These are phyloP conservation scores for Cladorhizidae sp. DNA, from an alignment of 37 sponge, comb jelly and placozoan species.

Conservation along the genomic window DNA sequence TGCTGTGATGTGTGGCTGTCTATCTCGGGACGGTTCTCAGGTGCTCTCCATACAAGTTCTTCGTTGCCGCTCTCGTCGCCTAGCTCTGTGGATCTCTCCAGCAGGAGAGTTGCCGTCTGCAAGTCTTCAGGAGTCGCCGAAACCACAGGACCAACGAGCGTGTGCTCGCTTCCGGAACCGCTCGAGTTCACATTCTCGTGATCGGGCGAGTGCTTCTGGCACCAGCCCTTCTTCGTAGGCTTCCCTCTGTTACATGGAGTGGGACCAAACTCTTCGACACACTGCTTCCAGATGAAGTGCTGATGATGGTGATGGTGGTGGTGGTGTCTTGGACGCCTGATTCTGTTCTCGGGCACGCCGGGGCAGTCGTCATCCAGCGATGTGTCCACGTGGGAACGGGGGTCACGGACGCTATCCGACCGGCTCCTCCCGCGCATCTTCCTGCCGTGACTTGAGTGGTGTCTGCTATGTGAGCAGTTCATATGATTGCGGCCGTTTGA, in stretches of 20 bases:
- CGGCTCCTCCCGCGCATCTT: constrained; percentile 1
- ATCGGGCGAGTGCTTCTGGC: neutral
- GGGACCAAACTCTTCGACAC: constrained; percentile 3
- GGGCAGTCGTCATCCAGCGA: constrained; percentile 61
- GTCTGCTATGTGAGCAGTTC: neutral
- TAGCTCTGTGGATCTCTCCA: neutral
- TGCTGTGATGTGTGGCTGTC: no score
- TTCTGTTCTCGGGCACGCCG: constrained; percentile 15
- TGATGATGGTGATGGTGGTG: constrained; percentile 35
- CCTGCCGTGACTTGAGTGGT: neutral
- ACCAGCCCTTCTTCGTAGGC: neutral
- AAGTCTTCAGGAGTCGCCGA: neutral
- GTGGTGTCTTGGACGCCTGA: constrained; percentile 6
- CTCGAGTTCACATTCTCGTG: neutral
- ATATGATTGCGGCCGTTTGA: neutral
- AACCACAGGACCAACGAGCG: neutral
- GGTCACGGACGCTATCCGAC: neutral
- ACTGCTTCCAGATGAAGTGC: constrained; percentile 19
- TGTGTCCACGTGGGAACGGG: constrained; percentile 26
- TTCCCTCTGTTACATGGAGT: neutral
- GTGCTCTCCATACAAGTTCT: no score
- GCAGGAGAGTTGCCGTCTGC: neutral
- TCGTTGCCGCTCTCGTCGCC: neutral
- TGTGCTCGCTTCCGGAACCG: neutral
- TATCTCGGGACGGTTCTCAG: no score